Percentiles rank a stretch among this genome's conserved stretches.
Conservation (phyloP, 2,113 vertebrate species). For the Narcine bancroftii region DNA sequence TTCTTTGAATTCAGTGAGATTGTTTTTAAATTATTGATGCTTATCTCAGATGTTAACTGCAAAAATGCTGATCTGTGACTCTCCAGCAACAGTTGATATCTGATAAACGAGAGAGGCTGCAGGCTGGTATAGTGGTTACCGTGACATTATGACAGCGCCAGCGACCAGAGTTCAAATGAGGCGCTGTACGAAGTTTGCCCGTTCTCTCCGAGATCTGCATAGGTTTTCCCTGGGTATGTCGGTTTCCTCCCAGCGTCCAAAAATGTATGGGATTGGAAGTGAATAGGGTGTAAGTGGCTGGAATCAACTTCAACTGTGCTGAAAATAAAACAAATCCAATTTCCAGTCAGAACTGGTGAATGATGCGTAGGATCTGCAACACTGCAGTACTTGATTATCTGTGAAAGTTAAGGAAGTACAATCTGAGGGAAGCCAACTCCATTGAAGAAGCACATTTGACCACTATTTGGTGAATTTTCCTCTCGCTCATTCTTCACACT, state of each 20-base stretch:
- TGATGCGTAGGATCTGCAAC: not conserved
- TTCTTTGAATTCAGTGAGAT: not conserved
- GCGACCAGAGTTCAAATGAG: too few species aligned
- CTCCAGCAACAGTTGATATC: not conserved
- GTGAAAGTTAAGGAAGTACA: not conserved
- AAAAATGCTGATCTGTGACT: not conserved
- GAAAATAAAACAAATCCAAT: too few species aligned
- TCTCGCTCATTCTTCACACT: not conserved
- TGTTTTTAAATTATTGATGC: not conserved
- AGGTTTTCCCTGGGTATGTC: too few species aligned
- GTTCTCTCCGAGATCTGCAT: too few species aligned
- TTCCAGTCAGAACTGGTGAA: not conserved
- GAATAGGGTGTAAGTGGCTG: too few species aligned
- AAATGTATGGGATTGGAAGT: too few species aligned
- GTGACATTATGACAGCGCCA: too few species aligned
- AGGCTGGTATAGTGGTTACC: too few species aligned
- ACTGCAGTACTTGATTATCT: not conserved
- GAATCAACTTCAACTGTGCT: too few species aligned
- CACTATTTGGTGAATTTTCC: not conserved
- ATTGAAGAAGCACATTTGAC: not conserved
- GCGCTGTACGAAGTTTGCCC: too few species aligned
- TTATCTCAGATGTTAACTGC: not conserved
- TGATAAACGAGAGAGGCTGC: not conserved
- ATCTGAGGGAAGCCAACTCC: not conserved
- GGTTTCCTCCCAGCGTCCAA: too few species aligned